A percentile compares a stretch with the other conserved stretches of the same genome.
These are phyloP conservation scores for Elachura formosa DNA, from an alignment of 2,113 vertebrate genomes.

Conservation along the genomic window DNA sequence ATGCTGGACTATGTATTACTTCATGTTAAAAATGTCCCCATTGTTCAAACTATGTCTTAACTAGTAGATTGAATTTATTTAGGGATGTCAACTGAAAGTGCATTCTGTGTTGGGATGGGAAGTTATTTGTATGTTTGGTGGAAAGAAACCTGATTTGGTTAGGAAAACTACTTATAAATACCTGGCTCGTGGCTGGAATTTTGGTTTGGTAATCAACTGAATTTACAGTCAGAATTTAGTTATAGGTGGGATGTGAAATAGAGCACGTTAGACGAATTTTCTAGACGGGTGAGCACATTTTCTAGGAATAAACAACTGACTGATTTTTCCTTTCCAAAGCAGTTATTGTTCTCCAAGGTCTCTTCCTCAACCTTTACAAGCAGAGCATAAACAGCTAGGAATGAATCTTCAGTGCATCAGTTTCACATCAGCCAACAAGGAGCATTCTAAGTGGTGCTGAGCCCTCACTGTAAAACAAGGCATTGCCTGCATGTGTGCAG, in stretches of 20 bases:
- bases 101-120: neutral
- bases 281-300: neutral
- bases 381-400: neutral
- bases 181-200: neutral
- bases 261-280: neutral
- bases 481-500: fast-evolving
- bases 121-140: neutral
- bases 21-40: neutral
- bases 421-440: fast-evolving
- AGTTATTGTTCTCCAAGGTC: neutral
- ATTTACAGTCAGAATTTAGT: neutral
- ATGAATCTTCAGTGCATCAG: neutral
- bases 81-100: neutral
- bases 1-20: neutral
- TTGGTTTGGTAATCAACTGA: neutral
- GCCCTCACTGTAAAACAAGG: neutral
- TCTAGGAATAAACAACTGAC: neutral
- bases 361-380: neutral
- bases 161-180: neutral
- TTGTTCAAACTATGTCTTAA: neutral
- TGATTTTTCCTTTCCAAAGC: neutral
- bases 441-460: neutral
- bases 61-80: neutral
- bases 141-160: neutral
- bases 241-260: neutral